Evolutionary conservation across 2,797 vertebrate species (phyloP).

Genomic region (Agapornis canus): DNA sequence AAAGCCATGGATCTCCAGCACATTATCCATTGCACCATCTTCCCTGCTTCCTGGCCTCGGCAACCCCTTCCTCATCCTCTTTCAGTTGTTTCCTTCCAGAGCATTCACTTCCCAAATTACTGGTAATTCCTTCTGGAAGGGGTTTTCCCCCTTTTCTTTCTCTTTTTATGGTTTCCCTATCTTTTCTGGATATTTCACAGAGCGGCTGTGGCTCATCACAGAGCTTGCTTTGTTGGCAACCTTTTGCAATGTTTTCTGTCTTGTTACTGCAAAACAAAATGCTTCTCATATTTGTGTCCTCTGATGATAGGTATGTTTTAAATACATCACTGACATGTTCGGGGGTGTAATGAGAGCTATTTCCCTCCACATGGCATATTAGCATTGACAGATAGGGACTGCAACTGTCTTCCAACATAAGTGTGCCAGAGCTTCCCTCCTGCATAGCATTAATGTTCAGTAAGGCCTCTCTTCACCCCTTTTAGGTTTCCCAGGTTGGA

Average conservation of each 20-base stretch:
- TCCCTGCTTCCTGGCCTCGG: not conserved
- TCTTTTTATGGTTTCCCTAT: not conserved
- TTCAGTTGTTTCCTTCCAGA: not conserved
- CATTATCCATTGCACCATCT: not conserved
- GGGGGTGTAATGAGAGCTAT: not conserved
- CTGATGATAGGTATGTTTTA: not conserved
- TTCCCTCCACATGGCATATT: not conserved
- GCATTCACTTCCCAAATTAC: not conserved
- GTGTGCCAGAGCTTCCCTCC: not conserved
- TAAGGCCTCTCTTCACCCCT: not conserved
- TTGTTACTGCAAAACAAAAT: not conserved
- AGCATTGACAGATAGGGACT: not conserved
- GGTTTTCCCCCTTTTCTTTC: not conserved
- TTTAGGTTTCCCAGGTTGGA: not conserved
- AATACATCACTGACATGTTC: fast-evolving
- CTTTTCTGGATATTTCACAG: not conserved
- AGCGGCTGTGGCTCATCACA: not conserved
- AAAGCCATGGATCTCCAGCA: not conserved
- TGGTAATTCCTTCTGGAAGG: not conserved
- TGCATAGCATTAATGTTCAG: not conserved
- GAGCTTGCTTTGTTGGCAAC: not conserved
- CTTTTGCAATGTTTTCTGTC: not conserved
- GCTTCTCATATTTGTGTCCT: not conserved
- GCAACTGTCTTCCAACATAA: not conserved
- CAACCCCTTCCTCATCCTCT: not conserved